Conservation (phyloP, 2,797 vertebrate genomes). For the Bucorvus abyssinicus region DNA sequence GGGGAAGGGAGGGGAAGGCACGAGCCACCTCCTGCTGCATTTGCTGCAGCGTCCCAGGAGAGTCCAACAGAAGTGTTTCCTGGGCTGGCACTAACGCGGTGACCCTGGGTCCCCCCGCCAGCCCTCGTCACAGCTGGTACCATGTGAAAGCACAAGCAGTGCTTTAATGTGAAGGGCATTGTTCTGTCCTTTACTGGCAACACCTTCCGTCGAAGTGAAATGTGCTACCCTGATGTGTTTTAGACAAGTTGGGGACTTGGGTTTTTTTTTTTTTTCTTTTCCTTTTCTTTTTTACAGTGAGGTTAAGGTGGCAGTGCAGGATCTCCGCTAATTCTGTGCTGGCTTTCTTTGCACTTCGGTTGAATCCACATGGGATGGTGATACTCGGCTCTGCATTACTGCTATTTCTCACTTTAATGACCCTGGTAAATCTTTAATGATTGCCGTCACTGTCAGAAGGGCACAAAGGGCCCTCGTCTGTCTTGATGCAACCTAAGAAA, state of each 20-base stretch:
- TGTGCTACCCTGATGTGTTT: neutral
- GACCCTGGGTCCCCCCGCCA: accelerated
- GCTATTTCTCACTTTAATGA: constrained; percentile 68
- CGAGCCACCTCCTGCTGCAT: neutral
- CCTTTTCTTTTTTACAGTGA: neutral
- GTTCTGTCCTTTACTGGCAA: neutral
- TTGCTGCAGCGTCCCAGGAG: neutral
- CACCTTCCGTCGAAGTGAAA: neutral
- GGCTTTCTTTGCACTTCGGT: neutral
- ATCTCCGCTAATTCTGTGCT: neutral
- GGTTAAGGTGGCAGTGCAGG: neutral
- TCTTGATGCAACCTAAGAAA: constrained; percentile 37
- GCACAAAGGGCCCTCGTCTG: constrained; percentile 24
- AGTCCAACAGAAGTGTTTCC: neutral
- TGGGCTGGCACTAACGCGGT: neutral
- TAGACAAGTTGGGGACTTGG: neutral
- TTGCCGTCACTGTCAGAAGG: constrained; percentile 51
- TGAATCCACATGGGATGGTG: constrained; percentile 16
- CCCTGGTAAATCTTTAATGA: constrained; percentile 65
- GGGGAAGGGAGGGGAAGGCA: neutral
- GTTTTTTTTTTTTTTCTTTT: neutral
- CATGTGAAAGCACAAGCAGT: neutral
- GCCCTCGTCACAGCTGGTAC: accelerated
- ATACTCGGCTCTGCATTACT: constrained; percentile 39
- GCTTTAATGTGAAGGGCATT: neutral